Conservation (phyloP, 2,888 invertebrate species). For the Thecocarcelia acutangulata region DNA sequence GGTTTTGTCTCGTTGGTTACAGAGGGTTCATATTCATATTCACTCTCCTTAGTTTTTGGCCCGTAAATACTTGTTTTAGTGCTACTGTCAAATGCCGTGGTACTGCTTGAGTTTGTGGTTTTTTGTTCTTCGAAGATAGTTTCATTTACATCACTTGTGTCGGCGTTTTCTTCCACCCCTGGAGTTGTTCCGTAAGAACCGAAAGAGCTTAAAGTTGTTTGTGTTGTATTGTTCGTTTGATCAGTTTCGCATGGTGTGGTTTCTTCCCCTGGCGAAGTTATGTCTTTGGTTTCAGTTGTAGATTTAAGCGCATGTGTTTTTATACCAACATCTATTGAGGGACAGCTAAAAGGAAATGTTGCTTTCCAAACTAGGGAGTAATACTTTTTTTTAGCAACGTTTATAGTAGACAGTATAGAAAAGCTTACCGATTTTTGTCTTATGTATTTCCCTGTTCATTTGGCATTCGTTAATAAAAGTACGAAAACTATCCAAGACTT, state of each 20-base stretch:
- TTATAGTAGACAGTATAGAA: background rate
- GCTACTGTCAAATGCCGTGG: background rate
- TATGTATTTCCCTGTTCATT: conserved; percentile 36
- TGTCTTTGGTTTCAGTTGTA: background rate
- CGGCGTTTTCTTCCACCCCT: too few relatives aligned
- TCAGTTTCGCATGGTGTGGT: too few relatives aligned
- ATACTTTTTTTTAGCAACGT: background rate
- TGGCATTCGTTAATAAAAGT: conserved; percentile 54
- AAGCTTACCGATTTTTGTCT: conserved; percentile 38
- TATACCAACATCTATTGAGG: background rate
- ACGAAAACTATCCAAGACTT: conserved; percentile 11
- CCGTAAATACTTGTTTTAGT: too few relatives aligned
- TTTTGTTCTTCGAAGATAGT: too few relatives aligned
- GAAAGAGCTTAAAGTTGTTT: too few relatives aligned
- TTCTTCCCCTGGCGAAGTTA: background rate
- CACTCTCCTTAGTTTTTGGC: too few relatives aligned
- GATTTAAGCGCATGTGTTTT: background rate
- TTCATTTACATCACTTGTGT: too few relatives aligned
- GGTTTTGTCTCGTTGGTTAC: background rate
- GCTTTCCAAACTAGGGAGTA: conserved; percentile 17
- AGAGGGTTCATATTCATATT: too few relatives aligned
- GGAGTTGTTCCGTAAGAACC: too few relatives aligned
- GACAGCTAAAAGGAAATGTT: conserved; percentile 42
- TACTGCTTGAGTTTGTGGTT: too few relatives aligned
- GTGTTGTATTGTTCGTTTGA: too few relatives aligned